These are phyloP conservation scores for Drosophila hamatofila DNA, from an alignment of 2,888 invertebrate genomes.

Conservation along the genomic window DNA sequence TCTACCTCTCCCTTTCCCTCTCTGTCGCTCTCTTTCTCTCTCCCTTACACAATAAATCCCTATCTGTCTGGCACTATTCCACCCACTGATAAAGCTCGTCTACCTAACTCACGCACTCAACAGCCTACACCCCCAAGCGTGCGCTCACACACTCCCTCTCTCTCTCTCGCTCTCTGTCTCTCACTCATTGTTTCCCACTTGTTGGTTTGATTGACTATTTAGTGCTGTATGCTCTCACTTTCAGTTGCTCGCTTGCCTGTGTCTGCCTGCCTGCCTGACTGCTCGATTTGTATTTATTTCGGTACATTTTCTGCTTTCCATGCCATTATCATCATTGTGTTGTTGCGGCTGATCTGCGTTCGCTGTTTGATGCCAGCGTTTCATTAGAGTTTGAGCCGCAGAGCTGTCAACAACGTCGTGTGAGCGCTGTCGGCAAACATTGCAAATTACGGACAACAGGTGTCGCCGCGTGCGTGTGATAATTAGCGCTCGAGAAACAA, in stretches of 20 bases:
- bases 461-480: conserved; percentile 59
- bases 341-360: conserved; percentile 51
- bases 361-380: conserved; percentile 41
- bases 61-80: conserved; percentile 20
- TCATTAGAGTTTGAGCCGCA: conserved; percentile 70
- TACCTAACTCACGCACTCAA: conserved; percentile 51
- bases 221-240: conserved; percentile 69
- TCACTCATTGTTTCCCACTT: not conserved
- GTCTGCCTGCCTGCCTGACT: conserved; percentile 3
- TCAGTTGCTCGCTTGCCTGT: conserved; percentile 48
- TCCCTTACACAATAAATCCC: conserved; percentile 3
- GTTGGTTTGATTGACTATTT: conserved; percentile 1
- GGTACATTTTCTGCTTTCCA: conserved; percentile 57
- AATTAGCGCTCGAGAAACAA: conserved; percentile 49
- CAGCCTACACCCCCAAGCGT: conserved; percentile 39
- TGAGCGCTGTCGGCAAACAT: conserved; percentile 38
- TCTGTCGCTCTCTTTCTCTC: not conserved
- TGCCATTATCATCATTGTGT: conserved; percentile 54
- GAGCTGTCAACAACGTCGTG: conserved; percentile 60
- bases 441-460: conserved; percentile 37
- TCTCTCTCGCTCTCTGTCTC: conserved; percentile 12
- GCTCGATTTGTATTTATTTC: conserved; percentile 40
- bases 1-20: not conserved
- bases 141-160: conserved; percentile 3
- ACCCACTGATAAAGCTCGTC: conserved; percentile 53